Conservation (phyloP, 2,113 vertebrate genomes). For the Pardalotus punctatus region DNA sequence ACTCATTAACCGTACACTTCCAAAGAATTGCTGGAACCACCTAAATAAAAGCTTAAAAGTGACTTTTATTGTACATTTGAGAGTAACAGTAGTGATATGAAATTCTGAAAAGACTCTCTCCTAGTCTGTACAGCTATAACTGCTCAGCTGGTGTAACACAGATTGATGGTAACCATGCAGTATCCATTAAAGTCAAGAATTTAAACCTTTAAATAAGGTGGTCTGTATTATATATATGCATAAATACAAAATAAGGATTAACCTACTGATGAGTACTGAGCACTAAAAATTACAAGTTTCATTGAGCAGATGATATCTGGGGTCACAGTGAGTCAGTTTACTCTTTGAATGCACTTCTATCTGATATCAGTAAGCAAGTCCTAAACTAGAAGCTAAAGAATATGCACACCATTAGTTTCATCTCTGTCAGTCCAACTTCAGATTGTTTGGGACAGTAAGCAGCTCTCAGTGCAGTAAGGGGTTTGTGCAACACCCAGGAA, state of each 20-base stretch:
- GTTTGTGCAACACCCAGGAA: not conserved
- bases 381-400: not conserved
- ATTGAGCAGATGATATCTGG: not conserved
- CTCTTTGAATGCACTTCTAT: not conserved
- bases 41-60: constrained; percentile 44
- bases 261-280: not conserved
- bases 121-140: not conserved
- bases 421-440: not conserved
- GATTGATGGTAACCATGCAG: not conserved
- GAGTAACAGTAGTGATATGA: not conserved
- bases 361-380: not conserved
- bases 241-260: not conserved
- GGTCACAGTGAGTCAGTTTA: not conserved
- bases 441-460: not conserved
- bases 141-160: not conserved
- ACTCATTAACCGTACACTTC: not conserved
- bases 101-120: not conserved
- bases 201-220: not conserved
- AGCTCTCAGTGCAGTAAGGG: not conserved
- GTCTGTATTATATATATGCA: not conserved
- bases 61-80: constrained; percentile 8
- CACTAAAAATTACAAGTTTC: not conserved
- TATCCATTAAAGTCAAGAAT: not conserved
- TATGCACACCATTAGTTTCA: not conserved
- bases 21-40: constrained; percentile 24